Base-by-base conservation (phyloP, 2,888 invertebrate genomes). In the Scaptomyza cyrtandrae region DNA sequence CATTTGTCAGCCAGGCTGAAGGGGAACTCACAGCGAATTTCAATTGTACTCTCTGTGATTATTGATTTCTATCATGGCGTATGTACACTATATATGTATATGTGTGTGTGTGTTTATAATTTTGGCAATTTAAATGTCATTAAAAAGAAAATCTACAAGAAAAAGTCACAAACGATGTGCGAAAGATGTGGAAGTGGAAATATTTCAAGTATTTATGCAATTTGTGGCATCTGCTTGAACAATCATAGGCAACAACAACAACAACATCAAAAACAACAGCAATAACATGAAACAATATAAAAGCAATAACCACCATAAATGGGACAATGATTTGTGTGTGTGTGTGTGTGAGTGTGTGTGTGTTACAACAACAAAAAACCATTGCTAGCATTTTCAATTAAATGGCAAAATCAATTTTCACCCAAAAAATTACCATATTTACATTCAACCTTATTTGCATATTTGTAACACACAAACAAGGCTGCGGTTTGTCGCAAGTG, bases 401-500 rank as follows among this genome's bases (percentile, higher is more conserved):
- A 86, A 86, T 86, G 74, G 84, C 80, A 82, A 86, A 86, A 89
- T 86, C 85, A 86, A 89, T 86, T 86, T 85, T 82, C 87, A 77
- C 60, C 54, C 77, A 49, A 79, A 41, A 80, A 83, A 86, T 86
- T 86, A 82, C 83, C 85, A 89, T 88, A 88, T 89, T 89, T 75
- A 71, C 76, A 75, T 74, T 37, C 60, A 52, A 57, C 31, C 50
- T 39, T 67, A 86, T 85, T 89, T 89, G 83, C 89, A 89, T 89
- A 89, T 86, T 67, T 73, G 71, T 65, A 71, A 72, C 66, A 55
- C 16, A 44, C 16, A 41, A 53, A n/a, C n/a, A 7, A 27, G 48
- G 37, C 1, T 71, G 52, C 27, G 45, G 35, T 27, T 24, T 39
- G 58, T 14, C 37, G 10, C 10, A 48, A 9, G 6, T 10, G 44